phyloP scores from a whole-genome alignment of 2,113 vertebrate species.

The Grammomys dolichurus region DNA sequence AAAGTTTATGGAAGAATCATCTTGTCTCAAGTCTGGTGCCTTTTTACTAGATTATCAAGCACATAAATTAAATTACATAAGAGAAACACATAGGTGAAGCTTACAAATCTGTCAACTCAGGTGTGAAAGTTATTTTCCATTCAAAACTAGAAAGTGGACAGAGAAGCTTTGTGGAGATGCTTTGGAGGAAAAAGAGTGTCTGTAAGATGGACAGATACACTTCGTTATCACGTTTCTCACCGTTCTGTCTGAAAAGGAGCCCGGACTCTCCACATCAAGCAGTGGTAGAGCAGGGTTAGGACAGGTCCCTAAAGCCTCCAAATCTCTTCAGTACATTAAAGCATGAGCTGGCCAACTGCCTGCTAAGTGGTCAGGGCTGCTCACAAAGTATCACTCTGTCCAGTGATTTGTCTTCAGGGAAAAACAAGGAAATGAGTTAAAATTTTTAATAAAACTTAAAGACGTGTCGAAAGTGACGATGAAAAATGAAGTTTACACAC shows the following conservation, averaged over 20 bases:
- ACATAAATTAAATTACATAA: not conserved
- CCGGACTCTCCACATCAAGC: not conserved
- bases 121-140: not conserved
- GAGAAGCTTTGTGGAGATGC: conserved; percentile 22
- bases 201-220: not conserved
- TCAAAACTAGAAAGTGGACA: conserved; percentile 36
- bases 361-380: conserved; percentile 75
- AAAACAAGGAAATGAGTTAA: conserved; percentile 87
- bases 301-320: conserved; percentile 9
- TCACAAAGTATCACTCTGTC: conserved; percentile 74
- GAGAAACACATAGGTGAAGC: not conserved
- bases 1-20: not conserved
- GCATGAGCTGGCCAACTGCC: conserved; percentile 70
- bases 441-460: conserved; percentile 85
- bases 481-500: conserved; percentile 81
- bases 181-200: not conserved
- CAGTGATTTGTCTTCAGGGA: conserved; percentile 80
- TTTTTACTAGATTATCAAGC: not conserved
- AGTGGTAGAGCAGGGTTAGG: not conserved
- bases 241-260: conserved; percentile 26
- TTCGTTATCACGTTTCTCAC: conserved; percentile 18
- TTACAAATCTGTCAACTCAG: not conserved
- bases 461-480: conserved; percentile 74
- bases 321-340: conserved; percentile 48
- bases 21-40: not conserved